phyloP scores from a whole-genome alignment of 2,113 vertebrate genomes.

The Sceloporus tristichus region DNA sequence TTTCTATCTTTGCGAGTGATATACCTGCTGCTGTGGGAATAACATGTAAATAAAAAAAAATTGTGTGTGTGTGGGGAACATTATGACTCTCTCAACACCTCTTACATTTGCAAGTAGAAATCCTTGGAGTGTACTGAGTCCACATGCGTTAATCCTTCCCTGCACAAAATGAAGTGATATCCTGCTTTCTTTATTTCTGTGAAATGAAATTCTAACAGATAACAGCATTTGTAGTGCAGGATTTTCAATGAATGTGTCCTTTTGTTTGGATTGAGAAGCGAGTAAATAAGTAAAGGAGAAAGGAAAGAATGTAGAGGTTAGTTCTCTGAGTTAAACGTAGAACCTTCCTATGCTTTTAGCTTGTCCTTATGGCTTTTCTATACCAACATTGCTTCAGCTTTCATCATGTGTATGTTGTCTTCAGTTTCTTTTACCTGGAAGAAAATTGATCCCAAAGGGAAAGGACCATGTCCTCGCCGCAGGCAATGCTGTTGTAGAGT shows the following conservation, averaged over 20 bases:
- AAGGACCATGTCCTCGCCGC: conserved; percentile 93
- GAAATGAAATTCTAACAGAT: background rate
- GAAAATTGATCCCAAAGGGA: conserved; percentile 94
- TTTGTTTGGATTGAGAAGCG: background rate
- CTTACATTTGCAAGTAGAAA: background rate
- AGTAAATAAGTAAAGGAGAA: background rate
- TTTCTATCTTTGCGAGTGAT: background rate
- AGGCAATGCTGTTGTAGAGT: conserved; percentile 98
- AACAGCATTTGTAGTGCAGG: background rate
- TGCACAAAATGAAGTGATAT: background rate
- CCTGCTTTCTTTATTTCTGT: background rate
- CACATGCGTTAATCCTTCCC: background rate
- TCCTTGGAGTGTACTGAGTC: background rate
- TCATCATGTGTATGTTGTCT: background rate
- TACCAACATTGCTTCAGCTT: background rate
- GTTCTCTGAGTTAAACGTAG: background rate
- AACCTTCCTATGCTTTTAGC: background rate
- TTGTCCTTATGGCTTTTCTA: background rate
- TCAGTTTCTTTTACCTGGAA: conserved; percentile 89
- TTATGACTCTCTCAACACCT: background rate
- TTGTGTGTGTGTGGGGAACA: too few relatives aligned
- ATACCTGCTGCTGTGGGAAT: background rate
- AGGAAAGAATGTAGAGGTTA: background rate
- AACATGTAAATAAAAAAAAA: too few relatives aligned
- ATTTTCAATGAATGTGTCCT: fast-evolving